These are phyloP conservation scores for Tachysurus fulvidraco DNA, from an alignment of 2,113 vertebrate species.

Conservation along the genomic window DNA sequence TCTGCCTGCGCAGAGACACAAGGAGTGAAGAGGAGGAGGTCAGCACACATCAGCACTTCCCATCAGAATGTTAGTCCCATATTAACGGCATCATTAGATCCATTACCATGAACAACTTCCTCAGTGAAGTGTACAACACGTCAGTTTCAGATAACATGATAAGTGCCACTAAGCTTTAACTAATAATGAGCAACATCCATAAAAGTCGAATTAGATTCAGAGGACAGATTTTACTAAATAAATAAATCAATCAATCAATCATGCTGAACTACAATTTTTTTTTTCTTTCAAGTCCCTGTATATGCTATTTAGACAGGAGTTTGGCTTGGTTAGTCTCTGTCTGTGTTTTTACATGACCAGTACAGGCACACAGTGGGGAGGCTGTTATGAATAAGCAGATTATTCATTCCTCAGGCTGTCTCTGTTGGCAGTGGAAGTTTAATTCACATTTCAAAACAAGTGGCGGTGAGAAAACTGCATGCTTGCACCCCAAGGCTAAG, in stretches of 20 bases:
- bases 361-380: background rate
- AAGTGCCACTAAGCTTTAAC: background rate
- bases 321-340: background rate
- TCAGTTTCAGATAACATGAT: background rate
- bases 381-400: background rate
- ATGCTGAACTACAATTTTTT: background rate
- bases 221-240: too few species aligned
- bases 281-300: background rate
- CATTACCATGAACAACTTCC: background rate
- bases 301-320: background rate
- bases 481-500: background rate
- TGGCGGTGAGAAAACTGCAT: background rate
- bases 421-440: conserved; percentile 7
- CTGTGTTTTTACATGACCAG: background rate
- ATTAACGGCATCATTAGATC: background rate
- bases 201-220: background rate
- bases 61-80: background rate
- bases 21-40: background rate
- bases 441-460: conserved; percentile 9
- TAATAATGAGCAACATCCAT: background rate
- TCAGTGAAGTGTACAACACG: background rate
- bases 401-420: conserved; percentile 7
- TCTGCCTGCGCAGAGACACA: conserved; percentile 71
- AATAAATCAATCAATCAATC: too few species aligned
- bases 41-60: background rate